phyloP scores from a whole-genome alignment of 1,140 invertebrate genomes.

The Macrosteles quadrilineatus region DNA sequence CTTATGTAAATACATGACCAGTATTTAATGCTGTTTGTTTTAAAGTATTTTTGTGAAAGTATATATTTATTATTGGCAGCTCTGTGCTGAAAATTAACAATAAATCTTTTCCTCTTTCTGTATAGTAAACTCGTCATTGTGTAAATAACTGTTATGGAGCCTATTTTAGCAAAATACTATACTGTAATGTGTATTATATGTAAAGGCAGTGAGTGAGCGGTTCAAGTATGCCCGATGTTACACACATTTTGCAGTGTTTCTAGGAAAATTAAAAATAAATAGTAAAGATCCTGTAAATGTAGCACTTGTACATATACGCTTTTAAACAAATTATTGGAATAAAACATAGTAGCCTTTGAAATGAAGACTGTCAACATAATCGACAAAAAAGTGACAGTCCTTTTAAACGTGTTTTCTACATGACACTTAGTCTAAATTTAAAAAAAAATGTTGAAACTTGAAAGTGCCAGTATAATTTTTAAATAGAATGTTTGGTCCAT shows the following conservation, averaged over 20 bases:
- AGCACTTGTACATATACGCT: neutral
- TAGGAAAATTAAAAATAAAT: constrained; percentile 16
- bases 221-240: constrained; percentile 1
- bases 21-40: constrained; percentile 30
- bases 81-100: constrained; percentile 16
- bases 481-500: too few species aligned
- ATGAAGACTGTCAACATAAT: neutral
- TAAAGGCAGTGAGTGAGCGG: constrained; percentile 1
- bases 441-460: neutral
- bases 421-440: neutral
- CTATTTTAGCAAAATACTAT: constrained; percentile 1
- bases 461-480: constrained; percentile 22
- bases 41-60: constrained; percentile 31
- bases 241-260: neutral
- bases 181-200: constrained; percentile 19
- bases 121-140: neutral
- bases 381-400: neutral
- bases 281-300: constrained; percentile 2
- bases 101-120: constrained; percentile 15
- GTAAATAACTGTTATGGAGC: constrained; percentile 27
- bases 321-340: neutral
- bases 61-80: constrained; percentile 24
- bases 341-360: constrained; percentile 17
- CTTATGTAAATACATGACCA: constrained; percentile 29
- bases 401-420: neutral